These are phyloP conservation scores for Tillus elongatus DNA, from an alignment of 2,888 invertebrate species.

Conservation along the genomic window DNA sequence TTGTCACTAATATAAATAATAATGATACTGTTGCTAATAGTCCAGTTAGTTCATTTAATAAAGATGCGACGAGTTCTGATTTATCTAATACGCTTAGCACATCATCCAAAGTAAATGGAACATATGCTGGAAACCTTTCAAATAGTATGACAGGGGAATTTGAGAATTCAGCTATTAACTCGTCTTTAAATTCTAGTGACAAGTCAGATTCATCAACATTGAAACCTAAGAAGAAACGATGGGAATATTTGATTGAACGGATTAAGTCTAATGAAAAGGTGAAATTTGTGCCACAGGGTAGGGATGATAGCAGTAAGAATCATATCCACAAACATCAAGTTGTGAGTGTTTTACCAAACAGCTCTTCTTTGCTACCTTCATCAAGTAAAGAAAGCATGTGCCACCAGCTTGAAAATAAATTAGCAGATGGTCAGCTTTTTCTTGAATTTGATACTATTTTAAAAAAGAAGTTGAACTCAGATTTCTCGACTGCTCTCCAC, in stretches of 20 bases:
- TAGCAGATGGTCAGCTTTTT: conserved; percentile 65
- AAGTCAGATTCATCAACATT: conserved; percentile 19
- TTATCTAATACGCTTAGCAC: background rate
- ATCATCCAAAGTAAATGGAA: background rate
- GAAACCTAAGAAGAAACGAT: conserved; percentile 50
- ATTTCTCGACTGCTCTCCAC: conserved; percentile 62
- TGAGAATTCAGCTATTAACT: background rate
- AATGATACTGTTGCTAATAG: background rate
- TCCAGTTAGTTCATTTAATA: background rate
- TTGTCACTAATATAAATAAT: background rate
- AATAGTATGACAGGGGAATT: background rate
- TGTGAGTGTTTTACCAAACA: conserved; percentile 62
- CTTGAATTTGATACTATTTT: conserved; percentile 82
- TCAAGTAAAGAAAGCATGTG: conserved; percentile 74
- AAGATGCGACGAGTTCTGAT: background rate
- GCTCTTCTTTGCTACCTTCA: conserved; percentile 63
- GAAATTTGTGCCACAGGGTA: conserved; percentile 60
- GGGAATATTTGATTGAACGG: conserved; percentile 60
- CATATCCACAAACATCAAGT: conserved; percentile 52
- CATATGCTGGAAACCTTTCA: background rate
- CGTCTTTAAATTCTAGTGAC: background rate
- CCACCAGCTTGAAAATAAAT: conserved; percentile 55
- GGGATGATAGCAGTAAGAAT: conserved; percentile 51
- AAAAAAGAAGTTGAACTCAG: conserved; percentile 61
- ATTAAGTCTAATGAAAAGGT: conserved; percentile 50